phyloP scores from a whole-genome alignment of 2,888 invertebrate species.

The Sinhomidia bicolor region DNA sequence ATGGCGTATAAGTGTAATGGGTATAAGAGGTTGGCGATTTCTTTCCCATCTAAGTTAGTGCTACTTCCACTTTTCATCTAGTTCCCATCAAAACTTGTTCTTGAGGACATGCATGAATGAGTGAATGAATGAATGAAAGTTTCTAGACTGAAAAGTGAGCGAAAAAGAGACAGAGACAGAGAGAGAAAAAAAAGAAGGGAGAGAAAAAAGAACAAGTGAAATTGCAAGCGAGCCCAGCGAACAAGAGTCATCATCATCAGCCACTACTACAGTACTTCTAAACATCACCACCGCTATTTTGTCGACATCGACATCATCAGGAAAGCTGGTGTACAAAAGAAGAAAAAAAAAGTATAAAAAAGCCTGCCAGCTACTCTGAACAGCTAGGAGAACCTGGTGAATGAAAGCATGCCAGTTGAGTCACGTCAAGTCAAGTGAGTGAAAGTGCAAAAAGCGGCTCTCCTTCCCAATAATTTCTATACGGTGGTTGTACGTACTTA shows the following conservation, averaged over 20 bases:
- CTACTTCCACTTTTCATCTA: conserved; percentile 48
- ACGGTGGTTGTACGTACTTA: background rate
- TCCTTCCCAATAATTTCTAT: conserved; percentile 48
- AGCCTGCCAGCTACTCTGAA: conserved; percentile 50
- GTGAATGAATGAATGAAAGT: conserved; percentile 53
- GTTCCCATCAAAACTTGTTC: conserved; percentile 60
- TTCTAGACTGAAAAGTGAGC: background rate
- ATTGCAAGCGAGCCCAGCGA: conserved; percentile 39
- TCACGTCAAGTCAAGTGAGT: conserved; percentile 67
- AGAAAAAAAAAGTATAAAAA: conserved; percentile 54
- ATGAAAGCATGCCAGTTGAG: conserved; percentile 54
- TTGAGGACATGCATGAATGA: conserved; percentile 51
- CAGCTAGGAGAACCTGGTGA: conserved; percentile 44
- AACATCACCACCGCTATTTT: conserved; percentile 16
- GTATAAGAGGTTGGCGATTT: conserved; percentile 54
- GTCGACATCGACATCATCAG: conserved; percentile 52
- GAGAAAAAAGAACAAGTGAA: conserved; percentile 45
- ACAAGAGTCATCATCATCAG: conserved; percentile 56
- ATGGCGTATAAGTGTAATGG: conserved; percentile 52
- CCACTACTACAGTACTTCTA: background rate
- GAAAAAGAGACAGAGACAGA: background rate
- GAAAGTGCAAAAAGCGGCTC: conserved; percentile 68
- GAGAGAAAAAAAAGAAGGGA: background rate
- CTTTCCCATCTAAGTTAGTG: conserved; percentile 28
- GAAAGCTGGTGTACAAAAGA: background rate